Conservation (phyloP, 2,797 vertebrate species). For the Myripristis murdjan region DNA sequence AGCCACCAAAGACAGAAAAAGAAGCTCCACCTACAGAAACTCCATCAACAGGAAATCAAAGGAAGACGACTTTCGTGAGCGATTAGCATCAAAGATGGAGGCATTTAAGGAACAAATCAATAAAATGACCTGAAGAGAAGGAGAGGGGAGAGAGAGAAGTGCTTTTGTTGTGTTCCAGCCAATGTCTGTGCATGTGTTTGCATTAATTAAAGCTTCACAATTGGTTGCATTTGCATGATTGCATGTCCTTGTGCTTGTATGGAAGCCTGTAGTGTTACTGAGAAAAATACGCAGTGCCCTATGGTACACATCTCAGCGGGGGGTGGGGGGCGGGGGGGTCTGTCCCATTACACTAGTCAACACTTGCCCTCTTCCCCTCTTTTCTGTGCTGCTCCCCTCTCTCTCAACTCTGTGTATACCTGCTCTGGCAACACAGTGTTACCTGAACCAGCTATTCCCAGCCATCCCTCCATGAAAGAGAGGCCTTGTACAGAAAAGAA, state of each 20-base stretch:
- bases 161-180: not conserved
- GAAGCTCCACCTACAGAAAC: no score
- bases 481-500: slow-evolving; percentile 52
- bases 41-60: no score
- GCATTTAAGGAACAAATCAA: no score
- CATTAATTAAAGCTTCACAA: not conserved
- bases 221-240: no score
- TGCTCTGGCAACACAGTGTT: slow-evolving; percentile 48
- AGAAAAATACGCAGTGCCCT: not conserved
- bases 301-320: no score
- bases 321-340: no score
- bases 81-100: no score
- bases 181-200: not conserved
- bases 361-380: slow-evolving; percentile 1
- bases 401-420: slow-evolving; percentile 18
- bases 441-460: slow-evolving; percentile 75
- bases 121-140: not conserved
- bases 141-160: not conserved
- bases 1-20: no score
- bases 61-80: no score
- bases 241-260: not conserved
- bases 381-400: slow-evolving; percentile 8
- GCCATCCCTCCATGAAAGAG: slow-evolving; percentile 64
- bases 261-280: not conserved
- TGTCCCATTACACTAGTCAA: not conserved